Conservation (phyloP, 2,888 invertebrate genomes). For the Melanostoma mellinum region DNA sequence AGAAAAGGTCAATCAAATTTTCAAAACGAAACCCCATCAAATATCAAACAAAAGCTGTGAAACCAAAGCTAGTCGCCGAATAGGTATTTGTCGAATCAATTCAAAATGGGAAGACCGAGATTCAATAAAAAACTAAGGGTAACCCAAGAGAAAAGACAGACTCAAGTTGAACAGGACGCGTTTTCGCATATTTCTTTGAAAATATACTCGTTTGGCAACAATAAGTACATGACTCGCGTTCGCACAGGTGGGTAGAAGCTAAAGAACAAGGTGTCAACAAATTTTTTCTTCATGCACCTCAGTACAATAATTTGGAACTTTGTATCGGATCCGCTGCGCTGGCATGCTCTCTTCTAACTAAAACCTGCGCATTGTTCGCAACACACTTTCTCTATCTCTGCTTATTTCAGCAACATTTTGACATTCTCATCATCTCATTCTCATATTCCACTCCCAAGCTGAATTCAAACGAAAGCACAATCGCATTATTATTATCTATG, state of each 20-base stretch:
- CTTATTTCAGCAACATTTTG: constrained; percentile 12
- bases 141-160: neutral
- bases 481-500: constrained; percentile 52
- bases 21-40: too few relatives aligned
- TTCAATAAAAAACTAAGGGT: too few relatives aligned
- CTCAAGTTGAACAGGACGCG: neutral
- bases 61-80: neutral
- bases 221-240: constrained; percentile 2
- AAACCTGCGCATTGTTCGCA: constrained; percentile 9
- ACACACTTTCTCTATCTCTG: neutral
- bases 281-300: constrained; percentile 1
- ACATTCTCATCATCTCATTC: neutral
- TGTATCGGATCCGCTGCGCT: neutral
- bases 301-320: neutral
- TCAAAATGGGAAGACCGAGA: too few relatives aligned
- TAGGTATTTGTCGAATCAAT: too few relatives aligned
- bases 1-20: too few relatives aligned
- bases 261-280: constrained; percentile 32
- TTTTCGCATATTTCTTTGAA: neutral
- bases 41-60: neutral
- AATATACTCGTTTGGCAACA: constrained; percentile 23
- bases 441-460: constrained; percentile 12
- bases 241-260: constrained; percentile 65
- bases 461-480: constrained; percentile 47
- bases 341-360: neutral